Evolutionary conservation across 2,888 invertebrate genomes (phyloP), one percentile per base, ranked within the genome.

Genomic region (Diplolepis rosae): DNA sequence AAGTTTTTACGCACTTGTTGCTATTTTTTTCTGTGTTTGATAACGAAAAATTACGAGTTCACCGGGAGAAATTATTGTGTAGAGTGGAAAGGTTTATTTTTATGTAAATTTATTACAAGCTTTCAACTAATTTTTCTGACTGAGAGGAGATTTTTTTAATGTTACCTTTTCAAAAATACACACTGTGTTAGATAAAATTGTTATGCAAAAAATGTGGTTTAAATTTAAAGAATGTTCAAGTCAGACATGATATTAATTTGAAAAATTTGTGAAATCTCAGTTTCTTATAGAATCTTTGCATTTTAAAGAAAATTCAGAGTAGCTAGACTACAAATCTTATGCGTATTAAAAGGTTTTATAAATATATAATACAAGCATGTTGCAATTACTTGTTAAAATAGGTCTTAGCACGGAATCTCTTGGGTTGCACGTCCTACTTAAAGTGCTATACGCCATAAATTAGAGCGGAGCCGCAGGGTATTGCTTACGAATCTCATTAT

Each of bases 401-500:
- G 61, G 39, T 61, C 61, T 61, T 61, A 61, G 61, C 61, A 61
- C 61, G 61, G 35, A 61, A 61, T 61, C 61, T 61, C 61, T 61
- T 24, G 61, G 61, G 61, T 61, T 61, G 39, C 61, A 61, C 61
- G 61, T 61, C 61, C 61, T 61, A 61, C 56, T 61, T 61, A 61
- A 61, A 61, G 56, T 61, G 56, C 39, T 61, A 61, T 61, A 61
- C 61, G 39, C 39, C 39, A 61, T 61, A 61, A 61, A 61, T 61
- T 61, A 61, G 35, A 61, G 61, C 27, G 61, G 24, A 61, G 61
- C 61, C 61, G 61, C 61, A 61, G 61, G 61, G 61, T 61, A 61
- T 61, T 61, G 61, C 61, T 61, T 61, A 61, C 39, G 61, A 61
- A 61, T 61, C 61, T 61, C 61, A 61, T 61, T 61, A 61, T 61